Evolutionary conservation across 2,797 vertebrate species (phyloP).

Genomic region (Hafferia zeledoni): DNA sequence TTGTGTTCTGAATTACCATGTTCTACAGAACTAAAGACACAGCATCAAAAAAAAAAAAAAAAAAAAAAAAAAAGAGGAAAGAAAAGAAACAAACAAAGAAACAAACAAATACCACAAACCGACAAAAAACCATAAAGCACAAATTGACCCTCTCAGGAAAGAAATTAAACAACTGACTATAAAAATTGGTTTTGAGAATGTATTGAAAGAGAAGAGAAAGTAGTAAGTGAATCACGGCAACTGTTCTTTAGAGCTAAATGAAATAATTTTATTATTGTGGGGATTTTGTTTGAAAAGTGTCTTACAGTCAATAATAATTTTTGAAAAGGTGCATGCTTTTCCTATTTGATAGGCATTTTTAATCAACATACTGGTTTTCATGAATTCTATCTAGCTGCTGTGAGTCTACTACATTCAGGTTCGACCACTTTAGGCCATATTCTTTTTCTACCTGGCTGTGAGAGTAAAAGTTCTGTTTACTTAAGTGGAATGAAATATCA

Average conservation of each 20-base stretch:
- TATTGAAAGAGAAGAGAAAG: background rate
- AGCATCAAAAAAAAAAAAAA: background rate
- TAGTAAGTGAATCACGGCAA: background rate
- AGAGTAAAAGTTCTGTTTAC: background rate
- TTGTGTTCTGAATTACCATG: background rate
- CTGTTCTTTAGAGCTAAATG: background rate
- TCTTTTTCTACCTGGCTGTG: background rate
- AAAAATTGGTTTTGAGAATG: background rate
- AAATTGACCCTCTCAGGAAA: background rate
- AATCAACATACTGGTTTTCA: background rate
- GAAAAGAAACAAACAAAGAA: background rate
- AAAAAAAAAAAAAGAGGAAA: fast-evolving
- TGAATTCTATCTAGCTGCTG: background rate
- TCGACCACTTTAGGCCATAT: background rate
- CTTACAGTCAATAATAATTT: background rate
- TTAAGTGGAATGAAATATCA: background rate
- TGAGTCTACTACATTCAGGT: background rate
- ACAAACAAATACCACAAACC: background rate
- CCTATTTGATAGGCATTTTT: background rate
- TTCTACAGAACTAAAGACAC: background rate
- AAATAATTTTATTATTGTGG: background rate
- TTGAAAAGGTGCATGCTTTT: background rate
- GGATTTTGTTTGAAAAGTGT: background rate
- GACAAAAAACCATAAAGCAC: background rate
- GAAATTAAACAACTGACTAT: background rate